Evolutionary conservation across 2,113 vertebrate species (phyloP).

Genomic region (Aix galericulata): DNA sequence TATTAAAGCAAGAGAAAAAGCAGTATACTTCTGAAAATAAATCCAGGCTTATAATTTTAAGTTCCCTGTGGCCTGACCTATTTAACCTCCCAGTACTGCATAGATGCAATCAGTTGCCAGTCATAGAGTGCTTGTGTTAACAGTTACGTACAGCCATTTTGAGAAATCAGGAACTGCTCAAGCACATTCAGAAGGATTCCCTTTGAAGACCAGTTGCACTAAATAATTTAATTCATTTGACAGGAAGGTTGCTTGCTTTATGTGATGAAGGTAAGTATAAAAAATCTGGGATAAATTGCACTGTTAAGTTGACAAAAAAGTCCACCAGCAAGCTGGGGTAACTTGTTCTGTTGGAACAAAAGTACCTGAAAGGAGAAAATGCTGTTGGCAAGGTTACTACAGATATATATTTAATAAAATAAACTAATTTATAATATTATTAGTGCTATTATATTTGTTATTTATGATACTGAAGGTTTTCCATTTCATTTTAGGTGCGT

Average conservation of each 20-base stretch:
- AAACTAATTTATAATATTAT: not conserved
- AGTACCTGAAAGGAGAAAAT: conserved; percentile 72
- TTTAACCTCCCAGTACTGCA: conserved; percentile 48
- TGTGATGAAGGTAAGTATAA: conserved; percentile 69
- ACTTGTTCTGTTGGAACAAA: conserved; percentile 74
- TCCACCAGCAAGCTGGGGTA: conserved; percentile 64
- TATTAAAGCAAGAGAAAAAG: conserved; percentile 59
- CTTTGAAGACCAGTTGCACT: conserved; percentile 56
- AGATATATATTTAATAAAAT: conserved; percentile 1
- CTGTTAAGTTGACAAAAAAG: conserved; percentile 60
- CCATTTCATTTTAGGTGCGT: conserved; percentile 74
- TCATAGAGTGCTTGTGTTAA: conserved; percentile 63
- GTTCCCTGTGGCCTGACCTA: conserved; percentile 8
- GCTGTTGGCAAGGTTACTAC: conserved; percentile 1
- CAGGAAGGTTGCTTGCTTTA: conserved; percentile 73
- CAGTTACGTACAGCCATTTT: conserved; percentile 71
- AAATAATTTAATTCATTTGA: conserved; percentile 32
- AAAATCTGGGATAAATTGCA: conserved; percentile 73
- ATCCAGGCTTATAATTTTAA: conserved; percentile 69
- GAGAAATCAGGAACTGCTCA: conserved; percentile 78
- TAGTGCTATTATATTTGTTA: not conserved
- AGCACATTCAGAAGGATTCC: conserved; percentile 81
- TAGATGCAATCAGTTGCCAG: conserved; percentile 72
- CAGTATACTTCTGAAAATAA: conserved; percentile 45
- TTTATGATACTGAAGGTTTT: not conserved